Evolutionary conservation across 2,113 vertebrate species (phyloP), one percentile per base, ranked within the genome.

Genomic region (Lagopus leucura): DNA sequence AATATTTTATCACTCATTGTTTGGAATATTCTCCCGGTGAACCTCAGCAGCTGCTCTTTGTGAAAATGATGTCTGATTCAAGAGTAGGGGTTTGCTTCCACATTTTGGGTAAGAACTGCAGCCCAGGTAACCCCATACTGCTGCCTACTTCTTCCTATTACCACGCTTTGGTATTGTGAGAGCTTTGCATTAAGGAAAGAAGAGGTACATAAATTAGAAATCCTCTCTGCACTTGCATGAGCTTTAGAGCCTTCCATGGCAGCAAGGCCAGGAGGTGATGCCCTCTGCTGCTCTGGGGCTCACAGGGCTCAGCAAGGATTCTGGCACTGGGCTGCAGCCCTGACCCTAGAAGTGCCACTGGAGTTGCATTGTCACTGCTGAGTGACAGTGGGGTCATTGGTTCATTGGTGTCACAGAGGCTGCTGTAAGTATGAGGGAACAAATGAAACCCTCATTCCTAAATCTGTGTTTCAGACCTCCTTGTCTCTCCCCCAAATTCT

Each of bases 161-260:
- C 32, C 28, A 47, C n/a, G 8, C 2, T 0, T 6, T 5, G 24
- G 16, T 18, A 11, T 0, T 6, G 57, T 27, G 43, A 63, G 4
- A 64, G 47, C 8, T 66, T 80, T 32, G 7, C 76, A 32, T 28
- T 2, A 15, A 15, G 82, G 52, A 83, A 71, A 32, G 30, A 16
- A 48, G 8, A 27, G 24, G 21, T 13, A 2, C 5, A 3, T 1
- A 42, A 34, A 15, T 34, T 90, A 17, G 30, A 47, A 60, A 4
- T 64, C 14, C 14, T 64, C 42, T 84, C 58, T 64, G 47, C 81
- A 7, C 38, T 42, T 74, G 50, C 47, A 83, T 86, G 50, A 66
- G 30, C 65, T 57, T 67, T 80, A 32, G 50, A 18, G 19, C 11
- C 55, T 45, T 48, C 64, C 15, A 5, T 8, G 36, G 52, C 30